These are phyloP conservation scores for Brachynemurus nebulosus DNA, from an alignment of 2,888 invertebrate genomes.

Conservation along the genomic window DNA sequence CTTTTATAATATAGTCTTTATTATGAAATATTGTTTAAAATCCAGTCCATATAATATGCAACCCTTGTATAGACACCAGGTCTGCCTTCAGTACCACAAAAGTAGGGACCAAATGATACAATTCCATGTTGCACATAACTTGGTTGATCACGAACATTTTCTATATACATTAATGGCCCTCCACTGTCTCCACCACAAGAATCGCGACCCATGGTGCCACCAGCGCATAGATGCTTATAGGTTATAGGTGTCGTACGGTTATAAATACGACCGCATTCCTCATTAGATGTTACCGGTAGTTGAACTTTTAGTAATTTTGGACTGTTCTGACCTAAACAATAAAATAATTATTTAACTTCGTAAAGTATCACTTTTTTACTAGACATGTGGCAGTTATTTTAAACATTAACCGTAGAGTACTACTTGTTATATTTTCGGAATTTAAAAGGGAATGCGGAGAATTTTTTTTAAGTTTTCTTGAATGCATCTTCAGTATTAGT, in stretches of 20 bases:
- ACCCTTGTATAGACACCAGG: slow-evolving; percentile 60
- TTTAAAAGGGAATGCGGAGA: too few relatives aligned
- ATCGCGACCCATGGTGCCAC: slow-evolving; percentile 41
- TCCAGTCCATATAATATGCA: slow-evolving; percentile 49
- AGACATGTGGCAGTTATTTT: too few relatives aligned
- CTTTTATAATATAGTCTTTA: slow-evolving; percentile 23
- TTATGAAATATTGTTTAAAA: slow-evolving; percentile 35
- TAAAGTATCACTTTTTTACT: too few relatives aligned
- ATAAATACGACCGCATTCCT: slow-evolving; percentile 25
- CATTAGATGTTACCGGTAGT: slow-evolving; percentile 28
- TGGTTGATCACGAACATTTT: slow-evolving; percentile 25
- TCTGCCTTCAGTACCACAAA: slow-evolving; percentile 37
- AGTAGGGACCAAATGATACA: slow-evolving; percentile 36
- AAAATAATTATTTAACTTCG: too few relatives aligned
- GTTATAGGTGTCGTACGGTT: slow-evolving; percentile 20
- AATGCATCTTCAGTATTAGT: too few relatives aligned
- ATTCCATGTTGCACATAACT: slow-evolving; percentile 43
- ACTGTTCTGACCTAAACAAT: slow-evolving; percentile 4
- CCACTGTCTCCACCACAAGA: slow-evolving; percentile 57
- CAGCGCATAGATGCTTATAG: slow-evolving; percentile 45
- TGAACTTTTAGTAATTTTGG: slow-evolving; percentile 30
- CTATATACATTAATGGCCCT: slow-evolving; percentile 43
- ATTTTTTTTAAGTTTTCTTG: too few relatives aligned
- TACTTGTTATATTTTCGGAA: too few relatives aligned
- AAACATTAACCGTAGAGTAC: too few relatives aligned